These are phyloP conservation scores for Pelobates cultripes DNA, from an alignment of 2,797 vertebrate genomes.

Conservation along the genomic window DNA sequence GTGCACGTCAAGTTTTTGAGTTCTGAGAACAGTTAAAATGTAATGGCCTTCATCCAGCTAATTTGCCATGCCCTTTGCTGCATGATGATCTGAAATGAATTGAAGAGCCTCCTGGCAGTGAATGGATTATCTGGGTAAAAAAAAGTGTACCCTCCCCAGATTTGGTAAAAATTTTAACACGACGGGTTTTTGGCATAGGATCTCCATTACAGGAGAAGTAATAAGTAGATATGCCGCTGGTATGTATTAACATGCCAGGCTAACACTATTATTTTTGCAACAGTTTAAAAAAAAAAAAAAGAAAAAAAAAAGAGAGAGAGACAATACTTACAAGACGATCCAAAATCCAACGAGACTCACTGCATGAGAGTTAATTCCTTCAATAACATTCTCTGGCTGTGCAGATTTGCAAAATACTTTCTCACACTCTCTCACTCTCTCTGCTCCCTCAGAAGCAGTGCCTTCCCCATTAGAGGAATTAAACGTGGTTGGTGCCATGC, in stretches of 20 bases:
- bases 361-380: conserved; percentile 63
- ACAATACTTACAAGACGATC: conserved; percentile 73
- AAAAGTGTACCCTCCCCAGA: not conserved
- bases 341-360: conserved; percentile 63
- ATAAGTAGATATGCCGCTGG: not conserved
- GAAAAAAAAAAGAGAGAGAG: conserved; percentile 38
- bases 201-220: not conserved
- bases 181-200: not conserved
- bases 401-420: conserved; percentile 63
- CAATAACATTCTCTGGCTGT: conserved; percentile 68
- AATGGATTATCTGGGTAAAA: not conserved
- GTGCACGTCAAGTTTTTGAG: no score
- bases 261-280: conserved; percentile 24
- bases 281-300: conserved; percentile 16
- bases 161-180: not conserved
- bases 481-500: conserved; percentile 81
- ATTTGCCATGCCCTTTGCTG: not conserved
- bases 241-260: conserved; percentile 19
- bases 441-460: conserved; percentile 63
- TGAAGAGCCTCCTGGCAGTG: not conserved
- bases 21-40: not conserved
- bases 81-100: not conserved
- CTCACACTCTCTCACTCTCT: conserved; percentile 52
- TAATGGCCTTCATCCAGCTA: not conserved
- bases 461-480: conserved; percentile 81